Conservation (phyloP, 2,888 invertebrate genomes). For the Xylocampa areola region DNA sequence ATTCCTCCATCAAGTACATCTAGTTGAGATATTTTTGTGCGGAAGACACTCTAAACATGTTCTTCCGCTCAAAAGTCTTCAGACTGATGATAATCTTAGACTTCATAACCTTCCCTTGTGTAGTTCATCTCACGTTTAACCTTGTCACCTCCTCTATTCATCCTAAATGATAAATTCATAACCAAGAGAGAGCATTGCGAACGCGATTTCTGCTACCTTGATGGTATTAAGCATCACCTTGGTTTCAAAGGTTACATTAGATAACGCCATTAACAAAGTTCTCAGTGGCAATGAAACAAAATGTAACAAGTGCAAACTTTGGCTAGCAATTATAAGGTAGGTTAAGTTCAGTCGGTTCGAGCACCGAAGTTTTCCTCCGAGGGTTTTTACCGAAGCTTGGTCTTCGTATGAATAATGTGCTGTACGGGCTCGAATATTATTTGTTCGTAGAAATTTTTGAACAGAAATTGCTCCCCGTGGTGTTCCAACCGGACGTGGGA, state of each 20-base stretch:
- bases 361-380: constrained; percentile 50
- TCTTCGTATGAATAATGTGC: constrained; percentile 70
- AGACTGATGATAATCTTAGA: neutral
- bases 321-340: constrained; percentile 54
- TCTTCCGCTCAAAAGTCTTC: neutral
- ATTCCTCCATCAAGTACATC: too few species aligned
- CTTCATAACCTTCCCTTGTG: constrained; percentile 12
- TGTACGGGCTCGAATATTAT: constrained; percentile 62
- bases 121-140: constrained; percentile 5
- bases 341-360: constrained; percentile 49
- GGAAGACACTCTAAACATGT: neutral
- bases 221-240: constrained; percentile 46
- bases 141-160: constrained; percentile 14
- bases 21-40: neutral
- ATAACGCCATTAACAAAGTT: constrained; percentile 60
- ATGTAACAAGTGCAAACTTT: constrained; percentile 52
- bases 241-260: constrained; percentile 56
- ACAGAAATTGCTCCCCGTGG: constrained; percentile 50
- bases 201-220: constrained; percentile 53
- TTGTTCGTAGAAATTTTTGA: constrained; percentile 56
- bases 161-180: constrained; percentile 18
- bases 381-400: constrained; percentile 57
- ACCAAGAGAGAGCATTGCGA: constrained; percentile 41
- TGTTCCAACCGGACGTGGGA: constrained; percentile 36
- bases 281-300: constrained; percentile 61